Evolutionary conservation across 2,113 vertebrate genomes (phyloP).

Genomic region (Oreotrochilus melanogaster): DNA sequence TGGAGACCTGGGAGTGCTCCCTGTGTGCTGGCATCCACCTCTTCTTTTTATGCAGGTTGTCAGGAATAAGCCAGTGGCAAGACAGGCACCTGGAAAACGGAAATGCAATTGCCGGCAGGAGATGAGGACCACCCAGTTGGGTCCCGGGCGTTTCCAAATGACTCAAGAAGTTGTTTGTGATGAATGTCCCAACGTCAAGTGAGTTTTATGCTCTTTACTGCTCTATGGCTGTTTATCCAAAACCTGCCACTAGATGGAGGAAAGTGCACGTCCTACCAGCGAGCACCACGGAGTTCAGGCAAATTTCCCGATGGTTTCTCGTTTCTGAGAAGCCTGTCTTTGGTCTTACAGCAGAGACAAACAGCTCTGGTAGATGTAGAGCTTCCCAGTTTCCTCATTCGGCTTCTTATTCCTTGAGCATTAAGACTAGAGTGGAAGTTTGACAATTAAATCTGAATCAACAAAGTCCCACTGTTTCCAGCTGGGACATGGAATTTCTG

Average conservation of each 20-base stretch:
- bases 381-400: not conserved
- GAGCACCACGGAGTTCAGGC: fast-evolving
- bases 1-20: not conserved
- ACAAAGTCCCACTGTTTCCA: not conserved
- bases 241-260: slow-evolving; percentile 12
- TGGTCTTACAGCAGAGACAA: not conserved
- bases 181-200: slow-evolving; percentile 98
- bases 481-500: not conserved
- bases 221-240: not conserved
- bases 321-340: not conserved
- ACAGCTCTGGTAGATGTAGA: not conserved
- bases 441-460: not conserved
- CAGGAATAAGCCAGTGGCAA: slow-evolving; percentile 94
- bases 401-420: not conserved
- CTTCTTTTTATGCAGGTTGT: slow-evolving; percentile 83
- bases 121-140: slow-evolving; percentile 97
- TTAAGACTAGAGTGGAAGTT: not conserved
- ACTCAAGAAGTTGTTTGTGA: slow-evolving; percentile 98
- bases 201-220: slow-evolving; percentile 48
- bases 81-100: slow-evolving; percentile 95
- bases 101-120: slow-evolving; percentile 99
- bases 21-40: not conserved
- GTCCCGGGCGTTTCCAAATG: slow-evolving; percentile 99
- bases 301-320: fast-evolving
- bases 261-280: not conserved